phyloP scores from a whole-genome alignment of 2,797 vertebrate species.

The Urophycis tenuis region DNA sequence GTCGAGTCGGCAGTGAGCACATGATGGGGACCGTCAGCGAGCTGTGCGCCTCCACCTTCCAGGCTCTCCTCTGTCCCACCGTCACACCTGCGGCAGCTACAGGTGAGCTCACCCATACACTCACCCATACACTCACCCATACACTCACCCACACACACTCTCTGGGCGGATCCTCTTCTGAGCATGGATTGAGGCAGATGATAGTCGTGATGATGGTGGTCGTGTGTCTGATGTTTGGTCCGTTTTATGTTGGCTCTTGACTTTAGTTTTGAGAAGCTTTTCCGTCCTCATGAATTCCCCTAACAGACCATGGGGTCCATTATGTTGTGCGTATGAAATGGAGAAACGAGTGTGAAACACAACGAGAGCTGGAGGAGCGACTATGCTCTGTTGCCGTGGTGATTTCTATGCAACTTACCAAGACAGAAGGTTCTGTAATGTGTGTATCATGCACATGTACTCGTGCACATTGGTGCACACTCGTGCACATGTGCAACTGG shows the following conservation, averaged over 20 bases:
- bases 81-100: constrained; percentile 57
- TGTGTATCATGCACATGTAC: constrained; percentile 3
- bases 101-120: constrained; percentile 59
- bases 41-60: constrained; percentile 86
- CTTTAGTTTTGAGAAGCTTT: neutral
- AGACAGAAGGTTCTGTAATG: constrained; percentile 36
- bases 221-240: no score
- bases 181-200: neutral
- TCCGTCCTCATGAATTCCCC: neutral
- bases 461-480: neutral
- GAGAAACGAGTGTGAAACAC: constrained; percentile 13
- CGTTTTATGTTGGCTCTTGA: neutral
- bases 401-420: constrained; percentile 54
- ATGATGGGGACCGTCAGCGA: constrained; percentile 85
- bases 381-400: constrained; percentile 68
- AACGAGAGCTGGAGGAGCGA: constrained; percentile 15
- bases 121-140: constrained; percentile 6
- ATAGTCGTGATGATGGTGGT: neutral
- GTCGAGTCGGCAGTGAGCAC: neutral
- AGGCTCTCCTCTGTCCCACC: constrained; percentile 82
- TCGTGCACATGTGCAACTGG: constrained; percentile 4
- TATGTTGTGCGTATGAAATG: neutral
- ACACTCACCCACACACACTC: constrained; percentile 1
- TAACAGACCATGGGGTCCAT: neutral
- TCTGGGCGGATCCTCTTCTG: no score